Percentiles rank a stretch among this genome's conserved stretches.
These are phyloP conservation scores for Sinhomidia bicolor DNA, from an alignment of 2,888 invertebrate species.

Conservation along the genomic window DNA sequence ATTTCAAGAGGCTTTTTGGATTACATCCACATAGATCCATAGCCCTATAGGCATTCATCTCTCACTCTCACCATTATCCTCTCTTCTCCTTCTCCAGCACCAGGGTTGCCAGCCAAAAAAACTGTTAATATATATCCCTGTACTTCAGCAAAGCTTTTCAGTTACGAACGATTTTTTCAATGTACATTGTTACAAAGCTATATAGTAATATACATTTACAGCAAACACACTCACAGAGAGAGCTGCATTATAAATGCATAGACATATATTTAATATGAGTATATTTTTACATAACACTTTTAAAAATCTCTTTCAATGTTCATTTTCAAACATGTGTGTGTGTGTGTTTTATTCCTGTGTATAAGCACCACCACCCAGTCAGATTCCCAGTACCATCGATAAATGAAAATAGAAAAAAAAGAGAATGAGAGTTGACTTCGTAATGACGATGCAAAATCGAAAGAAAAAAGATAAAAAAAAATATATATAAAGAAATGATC, in stretches of 20 bases:
- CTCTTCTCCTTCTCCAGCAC: neutral
- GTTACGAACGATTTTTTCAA: neutral
- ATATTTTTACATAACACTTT: too few relatives aligned
- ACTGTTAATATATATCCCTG: neutral
- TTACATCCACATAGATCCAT: conserved; percentile 22
- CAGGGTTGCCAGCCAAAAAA: conserved; percentile 22
- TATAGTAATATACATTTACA: too few relatives aligned
- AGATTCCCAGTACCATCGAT: neutral
- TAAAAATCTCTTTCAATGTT: too few relatives aligned
- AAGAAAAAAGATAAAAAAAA: neutral
- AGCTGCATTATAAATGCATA: too few relatives aligned
- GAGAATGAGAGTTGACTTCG: neutral
- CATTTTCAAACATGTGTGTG: too few relatives aligned
- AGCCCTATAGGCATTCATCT: conserved; percentile 49
- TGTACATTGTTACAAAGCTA: neutral
- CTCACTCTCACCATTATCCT: neutral
- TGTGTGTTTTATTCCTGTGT: too few relatives aligned
- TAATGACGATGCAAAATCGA: neutral
- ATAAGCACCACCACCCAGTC: too few relatives aligned
- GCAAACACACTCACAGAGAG: too few relatives aligned
- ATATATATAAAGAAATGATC: too few relatives aligned
- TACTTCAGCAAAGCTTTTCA: neutral
- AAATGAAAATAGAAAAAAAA: neutral
- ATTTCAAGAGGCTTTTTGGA: conserved; percentile 54
- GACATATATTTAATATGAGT: too few relatives aligned